Percentiles rank a stretch among this genome's conserved stretches.
phyloP scores from a whole-genome alignment of 2,113 vertebrate species.

The Notarius lentiginosus region DNA sequence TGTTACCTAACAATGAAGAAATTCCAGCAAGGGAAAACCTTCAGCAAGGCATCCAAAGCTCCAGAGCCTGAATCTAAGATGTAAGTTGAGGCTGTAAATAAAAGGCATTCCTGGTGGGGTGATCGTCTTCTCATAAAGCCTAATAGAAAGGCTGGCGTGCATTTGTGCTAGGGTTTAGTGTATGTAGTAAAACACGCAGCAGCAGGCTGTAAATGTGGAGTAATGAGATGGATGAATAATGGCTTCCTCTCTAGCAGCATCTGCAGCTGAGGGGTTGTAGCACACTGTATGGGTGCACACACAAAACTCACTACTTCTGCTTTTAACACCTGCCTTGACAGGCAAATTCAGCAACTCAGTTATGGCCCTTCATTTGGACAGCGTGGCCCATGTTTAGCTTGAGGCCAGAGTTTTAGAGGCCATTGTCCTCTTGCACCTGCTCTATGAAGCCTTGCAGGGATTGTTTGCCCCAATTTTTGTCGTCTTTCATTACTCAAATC shows the following conservation, averaged over 20 bases:
- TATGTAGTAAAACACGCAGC: conserved; percentile 46
- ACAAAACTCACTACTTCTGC: background rate
- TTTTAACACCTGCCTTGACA: conserved; percentile 20
- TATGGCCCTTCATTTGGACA: conserved; percentile 37
- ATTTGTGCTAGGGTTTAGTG: conserved; percentile 46
- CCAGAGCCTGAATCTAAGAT: conserved; percentile 12
- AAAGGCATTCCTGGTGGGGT: conserved; percentile 32
- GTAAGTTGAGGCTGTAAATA: conserved; percentile 46
- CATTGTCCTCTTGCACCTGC: conserved; percentile 55
- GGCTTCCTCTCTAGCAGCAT: conserved; percentile 28
- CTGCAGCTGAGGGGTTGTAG: conserved; percentile 32
- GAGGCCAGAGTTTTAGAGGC: conserved; percentile 38
- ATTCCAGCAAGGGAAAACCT: conserved; percentile 27
- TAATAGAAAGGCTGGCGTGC: conserved; percentile 50
- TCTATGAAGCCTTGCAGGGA: conserved; percentile 36
- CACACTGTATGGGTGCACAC: conserved; percentile 7
- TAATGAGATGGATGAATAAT: conserved; percentile 54
- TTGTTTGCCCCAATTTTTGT: conserved; percentile 48
- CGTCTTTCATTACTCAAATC: conserved; percentile 53
- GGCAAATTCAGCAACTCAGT: conserved; percentile 46
- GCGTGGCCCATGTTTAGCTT: conserved; percentile 13
- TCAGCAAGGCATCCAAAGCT: conserved; percentile 21
- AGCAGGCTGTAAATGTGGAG: conserved; percentile 48
- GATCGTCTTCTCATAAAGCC: conserved; percentile 49
- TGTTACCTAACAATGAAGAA: conserved; percentile 23